These are phyloP conservation scores for Sinocyclocheilus maitianheensis DNA, from an alignment of 2,113 vertebrate species.

Conservation along the genomic window DNA sequence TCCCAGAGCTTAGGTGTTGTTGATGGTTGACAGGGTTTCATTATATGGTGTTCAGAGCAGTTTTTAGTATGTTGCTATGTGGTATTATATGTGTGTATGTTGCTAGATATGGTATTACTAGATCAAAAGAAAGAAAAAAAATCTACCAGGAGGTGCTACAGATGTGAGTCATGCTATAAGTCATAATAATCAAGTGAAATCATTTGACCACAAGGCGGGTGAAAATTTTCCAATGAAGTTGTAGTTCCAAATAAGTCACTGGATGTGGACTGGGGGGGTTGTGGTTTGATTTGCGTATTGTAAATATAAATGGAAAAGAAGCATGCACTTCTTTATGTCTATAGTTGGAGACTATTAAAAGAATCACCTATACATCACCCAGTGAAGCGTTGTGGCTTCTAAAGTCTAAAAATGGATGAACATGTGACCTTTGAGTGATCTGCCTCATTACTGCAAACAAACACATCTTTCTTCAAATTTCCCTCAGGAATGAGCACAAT, in stretches of 20 bases:
- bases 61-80: too few relatives aligned
- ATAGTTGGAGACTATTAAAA: not conserved
- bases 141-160: too few relatives aligned
- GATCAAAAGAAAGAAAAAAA: too few relatives aligned
- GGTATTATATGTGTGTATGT: too few relatives aligned
- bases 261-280: not conserved
- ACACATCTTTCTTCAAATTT: not conserved
- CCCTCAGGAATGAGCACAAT: constrained; percentile 1
- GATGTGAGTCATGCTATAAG: too few relatives aligned
- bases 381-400: not conserved
- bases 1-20: too few relatives aligned
- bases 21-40: too few relatives aligned
- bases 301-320: not conserved
- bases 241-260: not conserved
- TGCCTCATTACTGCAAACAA: constrained; percentile 23
- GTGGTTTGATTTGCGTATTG: not conserved
- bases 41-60: too few relatives aligned
- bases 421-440: constrained; percentile 9
- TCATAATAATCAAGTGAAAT: too few relatives aligned
- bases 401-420: constrained; percentile 2
- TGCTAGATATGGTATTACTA: too few relatives aligned
- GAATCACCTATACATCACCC: not conserved
- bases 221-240: not conserved
- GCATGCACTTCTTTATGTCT: not conserved
- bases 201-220: too few relatives aligned